A percentile compares a stretch with the other conserved stretches of the same genome.
Conservation (phyloP, 2,888 invertebrate species). For the Shargacucullia verbasci region DNA sequence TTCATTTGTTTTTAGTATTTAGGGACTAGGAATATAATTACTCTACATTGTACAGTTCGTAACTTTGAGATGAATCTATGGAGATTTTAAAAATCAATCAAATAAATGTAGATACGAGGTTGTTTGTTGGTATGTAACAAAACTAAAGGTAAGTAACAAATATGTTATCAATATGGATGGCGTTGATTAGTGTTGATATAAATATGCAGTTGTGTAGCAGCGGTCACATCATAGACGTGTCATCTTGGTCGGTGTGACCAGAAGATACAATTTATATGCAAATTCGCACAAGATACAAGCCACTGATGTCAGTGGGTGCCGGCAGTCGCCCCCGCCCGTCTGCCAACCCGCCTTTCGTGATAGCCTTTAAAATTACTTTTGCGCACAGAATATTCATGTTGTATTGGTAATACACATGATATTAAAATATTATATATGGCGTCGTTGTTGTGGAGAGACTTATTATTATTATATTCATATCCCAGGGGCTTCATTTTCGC, state of each 20-base stretch:
- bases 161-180: not conserved
- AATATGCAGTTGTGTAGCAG: conserved; percentile 68
- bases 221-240: conserved; percentile 76
- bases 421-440: conserved; percentile 46
- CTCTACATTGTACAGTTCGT: no score
- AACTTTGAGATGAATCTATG: not conserved
- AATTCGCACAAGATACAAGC: conserved; percentile 86
- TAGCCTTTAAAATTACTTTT: conserved; percentile 84
- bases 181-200: conserved; percentile 55
- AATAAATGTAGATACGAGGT: no score
- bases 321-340: conserved; percentile 54
- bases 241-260: conserved; percentile 85
- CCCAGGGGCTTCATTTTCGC: conserved; percentile 6
- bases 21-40: no score
- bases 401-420: conserved; percentile 50
- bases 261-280: conserved; percentile 90
- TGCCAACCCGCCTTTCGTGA: conserved; percentile 72
- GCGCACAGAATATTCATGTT: conserved; percentile 69
- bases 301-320: conserved; percentile 74
- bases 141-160: not conserved
- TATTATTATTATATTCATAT: conserved; percentile 22
- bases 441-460: conserved; percentile 24
- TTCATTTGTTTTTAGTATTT: conserved; percentile 29
- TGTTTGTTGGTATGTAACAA: not conserved
- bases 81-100: no score